Evolutionary conservation across 2,113 vertebrate species (phyloP), one percentile per base, ranked within the genome.

Genomic region (Bucco capensis): DNA sequence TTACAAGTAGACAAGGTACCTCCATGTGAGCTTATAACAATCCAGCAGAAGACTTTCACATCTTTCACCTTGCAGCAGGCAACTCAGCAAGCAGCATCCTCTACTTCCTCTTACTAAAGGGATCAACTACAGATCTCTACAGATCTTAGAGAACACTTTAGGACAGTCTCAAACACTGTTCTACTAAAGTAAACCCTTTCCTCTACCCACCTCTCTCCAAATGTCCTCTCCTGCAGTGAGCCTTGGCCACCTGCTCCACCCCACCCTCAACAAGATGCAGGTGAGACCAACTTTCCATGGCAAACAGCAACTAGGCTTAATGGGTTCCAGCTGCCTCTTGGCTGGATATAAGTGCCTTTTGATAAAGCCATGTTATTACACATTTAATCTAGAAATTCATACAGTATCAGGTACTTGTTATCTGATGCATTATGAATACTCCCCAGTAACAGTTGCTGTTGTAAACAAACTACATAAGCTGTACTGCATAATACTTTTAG

Each of bases 61-160:
- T 16, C 10, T 40, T 13, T 82, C 12, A 49, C 8, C 58, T 58
- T 7, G 5, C 1, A 54, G 30, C 33, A 31, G 33, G 8, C 11
- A 86, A 28, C 16, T 40, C 50, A 46, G 5, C 14, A 37, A 77
- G 10, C 11, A 37, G 5, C 13, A 70, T 10, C 25, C 35, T 23
- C 42, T 3, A 18, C 7, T 4, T 6, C 2, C 19, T 4, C 10
- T 12, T 5, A 4, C 2, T 25, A 19, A 25, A 35, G 58, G 3
- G 4, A 47, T 1, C 17, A 31, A 4, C 9, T 6, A 42, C 8
- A 33, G 0, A 0, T 4, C 7, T 12, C 9, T 6, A 42, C 8
- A 33, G 0, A 0, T 4, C 7, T 12, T 0, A 5, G 1, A 14
- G 1, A 73, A 0, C 7, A 8, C 7, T 8, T 5, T 1, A 0